Percentiles rank a stretch among this genome's conserved stretches.
Evolutionary conservation across 1,140 invertebrate species (phyloP).

Genomic region (Leptinotarsa undecemlineata): DNA sequence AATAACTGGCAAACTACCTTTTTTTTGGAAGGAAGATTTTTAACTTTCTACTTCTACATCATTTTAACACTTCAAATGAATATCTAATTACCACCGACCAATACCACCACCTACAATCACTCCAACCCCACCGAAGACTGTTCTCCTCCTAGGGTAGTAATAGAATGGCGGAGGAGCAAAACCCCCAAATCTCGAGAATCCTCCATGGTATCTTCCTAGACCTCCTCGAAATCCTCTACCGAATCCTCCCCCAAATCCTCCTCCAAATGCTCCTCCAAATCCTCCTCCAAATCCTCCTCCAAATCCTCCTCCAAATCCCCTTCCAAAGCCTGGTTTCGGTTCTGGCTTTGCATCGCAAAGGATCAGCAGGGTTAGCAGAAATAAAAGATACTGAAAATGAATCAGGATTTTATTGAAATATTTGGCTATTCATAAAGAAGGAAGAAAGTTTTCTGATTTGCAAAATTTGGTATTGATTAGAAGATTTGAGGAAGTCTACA

Average conservation of each 20-base stretch:
- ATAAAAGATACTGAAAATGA: no score
- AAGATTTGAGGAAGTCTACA: no score
- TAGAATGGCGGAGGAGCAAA: neutral
- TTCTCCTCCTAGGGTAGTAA: neutral
- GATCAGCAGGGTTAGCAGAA: neutral
- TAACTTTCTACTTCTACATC: no score
- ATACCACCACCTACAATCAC: neutral
- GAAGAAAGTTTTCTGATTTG: no score
- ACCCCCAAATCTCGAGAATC: neutral
- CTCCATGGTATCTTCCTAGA: neutral
- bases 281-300: neutral
- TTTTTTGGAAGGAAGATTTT: no score
- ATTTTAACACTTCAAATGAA: neutral
- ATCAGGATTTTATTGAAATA: no score
- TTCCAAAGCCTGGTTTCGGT: neutral
- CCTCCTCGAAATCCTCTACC: neutral
- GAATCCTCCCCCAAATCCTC: neutral
- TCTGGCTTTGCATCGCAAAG: neutral
- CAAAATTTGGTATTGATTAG: no score
- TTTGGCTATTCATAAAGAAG: no score
- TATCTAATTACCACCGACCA: neutral
- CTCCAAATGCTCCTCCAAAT: neutral
- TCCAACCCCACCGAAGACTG: neutral
- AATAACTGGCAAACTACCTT: no score
- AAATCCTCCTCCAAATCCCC: neutral